Evolutionary conservation across 1,140 invertebrate genomes (phyloP), one percentile per base, ranked within the genome.

Genomic region (Eulimnadia texana): DNA sequence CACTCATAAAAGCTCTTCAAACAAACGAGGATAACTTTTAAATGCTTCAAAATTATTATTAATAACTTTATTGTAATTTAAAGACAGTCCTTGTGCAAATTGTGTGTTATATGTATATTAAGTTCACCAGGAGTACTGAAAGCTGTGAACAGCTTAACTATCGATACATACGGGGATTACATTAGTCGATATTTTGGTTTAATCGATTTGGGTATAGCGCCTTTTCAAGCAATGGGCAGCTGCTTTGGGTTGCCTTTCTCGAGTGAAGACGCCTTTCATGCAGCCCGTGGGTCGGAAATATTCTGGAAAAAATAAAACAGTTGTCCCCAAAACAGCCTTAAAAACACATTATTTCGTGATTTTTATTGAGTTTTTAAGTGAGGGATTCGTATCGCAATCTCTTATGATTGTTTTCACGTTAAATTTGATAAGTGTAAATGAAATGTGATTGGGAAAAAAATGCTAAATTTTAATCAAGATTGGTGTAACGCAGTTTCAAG

Each of bases 191-290:
- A 9, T 42, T 42, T 42, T 42, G 33, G 6, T 6, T 42, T 42
- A 42, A 42, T 42, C 33, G 33, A 63, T 27, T n/a, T 63, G 60
- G 33, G 50, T 22, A 65, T 67, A 82, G 50, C 80, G 69, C 20
- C 70, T 66, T 57, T 78, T 67, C 2, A 82, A 64, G 2, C 79
- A 42, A 68, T 79, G 74, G 16, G 80, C 82, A 3, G 79, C 74
- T 55, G 70, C 67, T 69, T 84, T 84, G 0, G 82, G 82, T 67
- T 84, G 78, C 28, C 82, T 64, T 49, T 80, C 72, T 60, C 82
- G 68, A 2, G 82, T 84, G 60, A 84, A 80, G 9, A 84, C 66
- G 1, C 82, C 82, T 70, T 84, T 84, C 68, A 76, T 77, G 65
- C 84, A 84, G 2, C 78, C 79, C 61, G 76, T 74, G 11, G 80